Evolutionary conservation across 2,888 invertebrate genomes (phyloP).

Genomic region (Heliothis peltigera): DNA sequence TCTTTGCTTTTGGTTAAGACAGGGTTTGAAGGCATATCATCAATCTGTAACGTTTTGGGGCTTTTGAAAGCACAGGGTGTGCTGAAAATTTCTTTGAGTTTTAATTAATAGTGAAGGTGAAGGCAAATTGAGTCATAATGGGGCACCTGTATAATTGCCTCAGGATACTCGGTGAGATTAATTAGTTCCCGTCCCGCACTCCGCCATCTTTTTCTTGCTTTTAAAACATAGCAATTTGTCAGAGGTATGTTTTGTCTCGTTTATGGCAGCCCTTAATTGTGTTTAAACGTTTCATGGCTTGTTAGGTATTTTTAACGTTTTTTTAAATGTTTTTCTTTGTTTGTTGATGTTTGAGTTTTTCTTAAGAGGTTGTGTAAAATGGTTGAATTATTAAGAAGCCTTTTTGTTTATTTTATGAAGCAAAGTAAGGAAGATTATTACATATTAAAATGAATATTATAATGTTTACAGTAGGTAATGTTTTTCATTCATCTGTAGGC

Average conservation of each 20-base stretch:
- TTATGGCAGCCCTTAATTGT: constrained; percentile 52
- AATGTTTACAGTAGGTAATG: no score
- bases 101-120: constrained; percentile 56
- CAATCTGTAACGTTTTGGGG: constrained; percentile 3
- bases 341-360: constrained; percentile 37
- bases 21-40: constrained; percentile 33
- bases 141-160: constrained; percentile 58
- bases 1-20: constrained; percentile 23
- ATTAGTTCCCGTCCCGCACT: constrained; percentile 34
- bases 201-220: constrained; percentile 36
- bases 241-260: constrained; percentile 45
- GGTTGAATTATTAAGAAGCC: no score
- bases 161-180: constrained; percentile 45
- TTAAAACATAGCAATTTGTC: constrained; percentile 56
- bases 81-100: constrained; percentile 36
- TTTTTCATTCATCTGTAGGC: no score
- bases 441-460: no score
- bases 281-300: constrained; percentile 57
- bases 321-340: constrained; percentile 22
- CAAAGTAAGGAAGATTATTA: no score
- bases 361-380: background rate
- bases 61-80: constrained; percentile 22
- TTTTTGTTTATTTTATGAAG: no score
- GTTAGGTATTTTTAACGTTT: constrained; percentile 36
- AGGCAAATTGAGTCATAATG: constrained; percentile 58